These are phyloP conservation scores for Ischnura elegans DNA, from an alignment of 2,888 invertebrate genomes.

Conservation along the genomic window DNA sequence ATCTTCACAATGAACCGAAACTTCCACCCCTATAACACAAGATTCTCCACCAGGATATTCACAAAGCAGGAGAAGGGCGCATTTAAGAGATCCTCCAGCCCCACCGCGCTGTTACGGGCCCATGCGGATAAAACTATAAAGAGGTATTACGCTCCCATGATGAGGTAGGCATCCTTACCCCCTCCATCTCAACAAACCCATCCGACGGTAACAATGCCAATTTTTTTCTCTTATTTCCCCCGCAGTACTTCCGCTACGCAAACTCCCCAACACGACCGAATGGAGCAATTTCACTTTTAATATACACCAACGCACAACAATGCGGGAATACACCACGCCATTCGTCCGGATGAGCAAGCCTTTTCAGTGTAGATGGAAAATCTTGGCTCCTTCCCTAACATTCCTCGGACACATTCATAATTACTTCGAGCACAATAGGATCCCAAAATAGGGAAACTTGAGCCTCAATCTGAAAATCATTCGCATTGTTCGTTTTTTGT, in stretches of 20 bases:
- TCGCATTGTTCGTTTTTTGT: too few relatives aligned
- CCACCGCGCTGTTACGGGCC: neutral
- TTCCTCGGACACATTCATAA: too few relatives aligned
- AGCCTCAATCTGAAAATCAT: too few relatives aligned
- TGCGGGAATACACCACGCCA: neutral
- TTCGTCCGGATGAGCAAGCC: neutral
- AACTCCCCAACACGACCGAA: neutral
- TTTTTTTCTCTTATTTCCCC: constrained; percentile 14
- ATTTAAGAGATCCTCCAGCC: neutral
- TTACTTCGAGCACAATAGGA: too few relatives aligned
- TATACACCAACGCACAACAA: neutral
- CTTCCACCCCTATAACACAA: neutral
- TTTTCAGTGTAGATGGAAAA: neutral
- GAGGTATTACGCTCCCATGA: neutral
- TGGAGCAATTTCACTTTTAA: constrained; percentile 19
- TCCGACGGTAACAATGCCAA: constrained; percentile 22
- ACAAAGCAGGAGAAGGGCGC: neutral
- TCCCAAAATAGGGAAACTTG: too few relatives aligned
- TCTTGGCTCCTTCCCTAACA: neutral
- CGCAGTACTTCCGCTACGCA: neutral
- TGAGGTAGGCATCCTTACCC: neutral
- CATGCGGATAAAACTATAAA: constrained; percentile 12
- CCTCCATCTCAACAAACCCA: neutral
- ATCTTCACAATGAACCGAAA: too few relatives aligned
- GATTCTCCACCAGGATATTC: neutral